Percentiles rank a stretch among this genome's conserved stretches.
These are phyloP conservation scores for Echeneis naucrates DNA, from an alignment of 2,797 vertebrate genomes.

Conservation along the genomic window DNA sequence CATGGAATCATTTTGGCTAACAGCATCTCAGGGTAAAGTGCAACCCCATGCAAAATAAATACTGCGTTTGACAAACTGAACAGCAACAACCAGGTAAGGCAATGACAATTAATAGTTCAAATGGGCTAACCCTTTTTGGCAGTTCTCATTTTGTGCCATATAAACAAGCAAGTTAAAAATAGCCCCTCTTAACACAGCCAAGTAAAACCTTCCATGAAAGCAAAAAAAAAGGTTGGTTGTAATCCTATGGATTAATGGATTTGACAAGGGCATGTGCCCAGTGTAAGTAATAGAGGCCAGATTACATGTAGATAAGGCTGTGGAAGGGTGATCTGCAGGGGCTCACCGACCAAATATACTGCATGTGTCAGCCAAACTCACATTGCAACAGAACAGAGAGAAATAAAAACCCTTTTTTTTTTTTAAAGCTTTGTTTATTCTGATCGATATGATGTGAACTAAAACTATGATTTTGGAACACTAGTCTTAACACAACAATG, in stretches of 20 bases:
- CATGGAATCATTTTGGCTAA: constrained; percentile 20
- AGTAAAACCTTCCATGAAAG: constrained; percentile 79
- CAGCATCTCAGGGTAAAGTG: constrained; percentile 4
- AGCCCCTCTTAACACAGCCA: constrained; percentile 53
- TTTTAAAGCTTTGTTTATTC: neutral
- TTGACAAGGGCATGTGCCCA: constrained; percentile 75
- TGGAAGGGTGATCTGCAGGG: constrained; percentile 52
- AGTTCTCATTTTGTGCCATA: constrained; percentile 51
- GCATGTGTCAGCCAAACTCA: constrained; percentile 42
- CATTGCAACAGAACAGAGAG: neutral
- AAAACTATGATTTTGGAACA: constrained; percentile 8
- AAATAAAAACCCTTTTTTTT: neutral
- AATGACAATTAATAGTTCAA: constrained; percentile 15
- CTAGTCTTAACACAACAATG: neutral
- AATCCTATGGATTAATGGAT: constrained; percentile 83
- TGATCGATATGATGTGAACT: neutral
- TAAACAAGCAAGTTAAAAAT: constrained; percentile 76
- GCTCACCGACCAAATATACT: constrained; percentile 48
- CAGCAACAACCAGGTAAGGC: neutral
- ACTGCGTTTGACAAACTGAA: constrained; percentile 1
- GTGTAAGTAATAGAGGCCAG: constrained; percentile 80
- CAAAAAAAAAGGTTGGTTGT: constrained; percentile 77
- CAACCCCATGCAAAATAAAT: constrained; percentile 3
- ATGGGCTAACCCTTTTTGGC: constrained; percentile 31
- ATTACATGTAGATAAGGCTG: constrained; percentile 76